Evolutionary conservation across 2,113 vertebrate species (phyloP), one percentile per base, ranked within the genome.

Genomic region (Delphinapterus leucas): DNA sequence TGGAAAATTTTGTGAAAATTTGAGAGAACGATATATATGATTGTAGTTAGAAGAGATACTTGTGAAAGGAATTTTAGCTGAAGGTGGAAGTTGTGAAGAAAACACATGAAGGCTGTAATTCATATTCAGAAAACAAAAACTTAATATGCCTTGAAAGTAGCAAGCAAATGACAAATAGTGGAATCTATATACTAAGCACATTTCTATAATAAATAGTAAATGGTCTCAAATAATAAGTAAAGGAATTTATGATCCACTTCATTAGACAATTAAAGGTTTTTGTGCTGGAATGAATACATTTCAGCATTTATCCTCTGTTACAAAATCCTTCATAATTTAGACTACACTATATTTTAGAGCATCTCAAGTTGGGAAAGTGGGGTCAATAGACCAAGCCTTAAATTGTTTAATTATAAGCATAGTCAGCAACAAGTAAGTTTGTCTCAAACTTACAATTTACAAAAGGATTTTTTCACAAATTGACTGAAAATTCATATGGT

Each of bases 321-420:
- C 3, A 58, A 67, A 76, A 26, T 33, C 26, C 41, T 26, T 55
- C 41, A 9, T 15, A 65, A 90, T 70, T 94, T 44, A 81, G 33
- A 92, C 68, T 83, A 73, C 6, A 53, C 14, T 33, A 15, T 41
- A 20, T 1, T 77, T 87, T 9, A 77, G 4, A 82, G 14, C 3
- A 83, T 26, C 28, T 47, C 14, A 9, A 6, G 33, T 12, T 49
- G 6, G 7, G 14, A 89, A 86, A 61, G 31, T 13, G 20, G 6
- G 26, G 5, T 67, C n/a, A 28, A 53, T 0, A 82, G 1, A 1
- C 1, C 13, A 10, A 85, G 11, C 0, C 33, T 86, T 53, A 77
- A 71, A 17, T n/a, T 44, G 36, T 77, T 74, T 80, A 6, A 89
- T 70, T 60, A 21, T 61, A 83, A 68, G 13, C 6, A 44, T 25